phyloP scores from a whole-genome alignment of 2,113 vertebrate genomes.

The Hymenochirus boettgeri region DNA sequence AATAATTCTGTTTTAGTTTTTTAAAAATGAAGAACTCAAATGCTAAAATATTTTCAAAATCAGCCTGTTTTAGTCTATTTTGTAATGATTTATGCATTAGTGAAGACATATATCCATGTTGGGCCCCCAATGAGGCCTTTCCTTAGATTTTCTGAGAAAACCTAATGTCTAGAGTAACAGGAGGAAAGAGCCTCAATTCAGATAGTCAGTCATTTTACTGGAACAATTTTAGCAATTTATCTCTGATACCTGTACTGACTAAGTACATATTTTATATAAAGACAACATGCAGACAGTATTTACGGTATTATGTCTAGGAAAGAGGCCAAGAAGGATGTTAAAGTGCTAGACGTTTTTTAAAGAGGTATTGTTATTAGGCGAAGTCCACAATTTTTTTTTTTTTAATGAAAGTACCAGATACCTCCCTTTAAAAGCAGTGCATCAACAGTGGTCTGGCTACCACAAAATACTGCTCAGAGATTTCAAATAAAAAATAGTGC shows the following conservation, averaged over 20 bases:
- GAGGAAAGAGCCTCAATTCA: slow-evolving; percentile 28
- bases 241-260: slow-evolving; percentile 28
- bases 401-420: too few relatives aligned
- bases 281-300: slow-evolving; percentile 34
- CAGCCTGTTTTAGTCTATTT: slow-evolving; percentile 1
- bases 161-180: slow-evolving; percentile 22
- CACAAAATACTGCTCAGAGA: too few relatives aligned
- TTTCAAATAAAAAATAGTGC: too few relatives aligned
- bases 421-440: too few relatives aligned
- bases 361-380: slow-evolving; percentile 4
- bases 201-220: slow-evolving; percentile 32
- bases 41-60: slow-evolving; percentile 13
- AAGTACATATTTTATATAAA: slow-evolving; percentile 28
- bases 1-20: too few relatives aligned
- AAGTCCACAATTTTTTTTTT: not conserved
- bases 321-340: slow-evolving; percentile 25
- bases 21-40: not conserved
- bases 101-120: slow-evolving; percentile 18
- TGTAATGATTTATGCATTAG: slow-evolving; percentile 17
- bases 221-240: slow-evolving; percentile 30
- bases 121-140: slow-evolving; percentile 19
- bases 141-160: slow-evolving; percentile 25
- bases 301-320: slow-evolving; percentile 15
- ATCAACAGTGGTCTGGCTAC: too few relatives aligned
- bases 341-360: slow-evolving; percentile 8